Conservation (phyloP, 2,888 invertebrate species). For the Rhynchonema sp. region DNA sequence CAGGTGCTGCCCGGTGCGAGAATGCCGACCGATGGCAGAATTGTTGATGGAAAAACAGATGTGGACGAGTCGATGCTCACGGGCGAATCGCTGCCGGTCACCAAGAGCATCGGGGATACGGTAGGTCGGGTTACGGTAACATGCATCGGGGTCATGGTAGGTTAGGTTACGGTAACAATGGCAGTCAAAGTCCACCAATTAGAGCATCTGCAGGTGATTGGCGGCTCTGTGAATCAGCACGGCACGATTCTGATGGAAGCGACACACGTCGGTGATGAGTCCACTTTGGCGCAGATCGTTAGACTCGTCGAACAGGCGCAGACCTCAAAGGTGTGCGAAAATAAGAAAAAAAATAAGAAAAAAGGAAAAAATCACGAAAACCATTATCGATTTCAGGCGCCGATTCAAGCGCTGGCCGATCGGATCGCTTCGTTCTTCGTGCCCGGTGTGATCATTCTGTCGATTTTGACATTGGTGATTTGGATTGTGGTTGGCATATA, state of each 20-base stretch:
- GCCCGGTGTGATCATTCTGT: conserved; percentile 66
- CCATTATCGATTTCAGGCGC: too few relatives aligned
- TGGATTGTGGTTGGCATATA: conserved; percentile 85
- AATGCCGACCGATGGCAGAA: conserved; percentile 85
- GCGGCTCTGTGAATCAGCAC: conserved; percentile 88
- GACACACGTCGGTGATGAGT: too few relatives aligned
- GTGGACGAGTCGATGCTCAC: conserved; percentile 93
- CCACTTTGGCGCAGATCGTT: too few relatives aligned
- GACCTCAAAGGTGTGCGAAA: conserved; percentile 74
- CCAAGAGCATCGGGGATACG: conserved; percentile 56
- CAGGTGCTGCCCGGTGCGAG: conserved; percentile 80
- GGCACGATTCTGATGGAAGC: conserved; percentile 67
- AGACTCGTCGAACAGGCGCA: conserved; percentile 95
- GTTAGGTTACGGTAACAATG: too few relatives aligned
- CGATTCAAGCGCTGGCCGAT: too few relatives aligned
- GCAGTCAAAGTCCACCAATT: too few relatives aligned
- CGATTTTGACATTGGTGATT: conserved; percentile 57
- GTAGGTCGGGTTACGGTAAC: too few relatives aligned
- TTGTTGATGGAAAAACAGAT: conserved; percentile 63
- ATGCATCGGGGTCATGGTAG: too few relatives aligned
- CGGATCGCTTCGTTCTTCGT: conserved; percentile 95
- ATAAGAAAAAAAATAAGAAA: too few relatives aligned
- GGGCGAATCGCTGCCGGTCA: conserved; percentile 91
- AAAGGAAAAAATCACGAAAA: too few relatives aligned
- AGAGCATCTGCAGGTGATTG: conserved; percentile 51